phyloP scores from a whole-genome alignment of 2,888 invertebrate species.

The Rhynchonema sp. region DNA sequence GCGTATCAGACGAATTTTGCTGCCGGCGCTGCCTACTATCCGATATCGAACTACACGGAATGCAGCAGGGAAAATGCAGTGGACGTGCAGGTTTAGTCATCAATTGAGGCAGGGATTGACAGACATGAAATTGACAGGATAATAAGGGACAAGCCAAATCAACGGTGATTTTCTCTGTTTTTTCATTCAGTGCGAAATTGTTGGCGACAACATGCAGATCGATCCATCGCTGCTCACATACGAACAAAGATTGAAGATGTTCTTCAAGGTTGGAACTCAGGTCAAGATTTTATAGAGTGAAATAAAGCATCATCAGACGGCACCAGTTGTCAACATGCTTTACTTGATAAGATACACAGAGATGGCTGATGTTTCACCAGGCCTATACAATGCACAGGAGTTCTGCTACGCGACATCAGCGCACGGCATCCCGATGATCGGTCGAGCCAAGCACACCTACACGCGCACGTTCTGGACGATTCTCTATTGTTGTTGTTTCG shows the following conservation, averaged over 20 bases:
- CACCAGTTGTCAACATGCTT: no score
- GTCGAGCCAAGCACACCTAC: neutral
- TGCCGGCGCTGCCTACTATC: neutral
- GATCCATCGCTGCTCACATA: neutral
- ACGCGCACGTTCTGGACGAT: neutral
- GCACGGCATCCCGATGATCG: slow-evolving; percentile 1
- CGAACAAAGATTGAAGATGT: neutral
- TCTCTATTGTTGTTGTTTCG: neutral
- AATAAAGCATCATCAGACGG: no score
- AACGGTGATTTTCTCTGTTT: no score
- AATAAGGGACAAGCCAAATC: no score
- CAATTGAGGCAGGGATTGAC: no score
- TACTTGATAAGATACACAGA: no score
- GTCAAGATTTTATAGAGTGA: no score
- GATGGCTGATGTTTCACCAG: no score
- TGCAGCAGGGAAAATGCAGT: neutral
- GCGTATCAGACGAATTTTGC: neutral
- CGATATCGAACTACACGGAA: neutral
- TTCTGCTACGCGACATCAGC: neutral
- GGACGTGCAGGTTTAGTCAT: neutral
- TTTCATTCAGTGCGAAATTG: neutral
- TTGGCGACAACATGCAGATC: neutral
- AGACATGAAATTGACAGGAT: no score
- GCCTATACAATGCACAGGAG: no score
- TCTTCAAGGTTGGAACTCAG: no score